Percentiles rank a stretch among this genome's conserved stretches.
These are phyloP conservation scores for Lasioglossum villosulum DNA, from an alignment of 2,888 invertebrate genomes.

Conservation along the genomic window DNA sequence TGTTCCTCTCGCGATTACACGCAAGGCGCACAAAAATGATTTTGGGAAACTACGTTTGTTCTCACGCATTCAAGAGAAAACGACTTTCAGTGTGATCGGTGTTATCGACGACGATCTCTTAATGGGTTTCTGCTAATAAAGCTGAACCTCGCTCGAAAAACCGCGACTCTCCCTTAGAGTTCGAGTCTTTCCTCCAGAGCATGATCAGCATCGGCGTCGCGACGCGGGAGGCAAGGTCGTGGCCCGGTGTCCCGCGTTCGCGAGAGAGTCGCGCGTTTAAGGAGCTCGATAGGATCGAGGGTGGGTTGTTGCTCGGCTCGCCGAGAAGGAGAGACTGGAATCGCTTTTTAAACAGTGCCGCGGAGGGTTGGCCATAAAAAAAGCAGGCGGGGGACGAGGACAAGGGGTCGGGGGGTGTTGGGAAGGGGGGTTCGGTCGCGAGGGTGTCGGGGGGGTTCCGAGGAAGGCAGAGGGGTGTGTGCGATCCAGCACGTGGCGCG, in stretches of 20 bases:
- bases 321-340: constrained; percentile 37
- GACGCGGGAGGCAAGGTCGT: not conserved
- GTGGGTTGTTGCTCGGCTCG: constrained; percentile 17
- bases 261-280: not conserved
- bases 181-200: not conserved
- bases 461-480: constrained; percentile 29
- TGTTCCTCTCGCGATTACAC: not conserved
- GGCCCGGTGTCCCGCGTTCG: not conserved
- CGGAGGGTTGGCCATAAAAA: constrained; percentile 46
- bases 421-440: not conserved
- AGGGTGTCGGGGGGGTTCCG: not conserved
- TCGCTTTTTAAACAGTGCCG: constrained; percentile 58
- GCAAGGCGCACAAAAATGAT: not conserved
- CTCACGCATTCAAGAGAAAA: too few relatives aligned
- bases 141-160: not conserved
- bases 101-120: not conserved
- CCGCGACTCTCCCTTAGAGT: too few relatives aligned
- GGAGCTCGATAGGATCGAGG: constrained; percentile 29
- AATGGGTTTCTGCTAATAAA: not conserved
- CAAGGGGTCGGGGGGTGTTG: not conserved
- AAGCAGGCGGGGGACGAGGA: constrained; percentile 3
- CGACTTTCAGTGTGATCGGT: not conserved
- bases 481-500: constrained; percentile 63
- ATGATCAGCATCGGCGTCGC: not conserved
- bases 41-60: too few relatives aligned